Evolutionary conservation across 2,113 vertebrate species (phyloP), one percentile per base, ranked within the genome.

Genomic region (Microtus pennsylvanicus): DNA sequence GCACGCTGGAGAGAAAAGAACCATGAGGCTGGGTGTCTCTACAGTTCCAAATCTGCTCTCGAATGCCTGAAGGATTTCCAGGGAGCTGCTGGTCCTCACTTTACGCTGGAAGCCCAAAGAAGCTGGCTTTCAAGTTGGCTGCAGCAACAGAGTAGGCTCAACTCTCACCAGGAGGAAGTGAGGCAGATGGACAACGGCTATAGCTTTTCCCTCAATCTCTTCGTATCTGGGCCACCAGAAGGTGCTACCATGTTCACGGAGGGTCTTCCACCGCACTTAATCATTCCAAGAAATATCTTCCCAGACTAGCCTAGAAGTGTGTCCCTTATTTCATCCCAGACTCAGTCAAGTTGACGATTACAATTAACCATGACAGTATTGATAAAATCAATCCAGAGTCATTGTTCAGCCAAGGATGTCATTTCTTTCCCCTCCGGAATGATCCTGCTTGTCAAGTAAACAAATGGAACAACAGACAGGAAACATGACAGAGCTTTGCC

Each of bases 401-500:
- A 0, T 2, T 9, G 11, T 35, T 16, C 1, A 7, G 55, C 47
- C 33, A 24, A 35, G 6, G n/a, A 4, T 2, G 24, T 10, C 5
- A 1, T 38, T 8, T 7, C 16, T 19, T 42, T 30, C n/a, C 0
- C 13, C 77, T 35, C 58, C 7, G 1, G 33, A 42, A 17, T 1
- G n/a, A 2, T 2, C 0, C 21, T 13, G 42, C 19, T 24, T 7
- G 5, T 0, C 4, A 22, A 35, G 13, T 0, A 33, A 45, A 22
- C 7, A 33, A 12, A 11, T 2, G 42, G 78, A 17, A 12, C 3
- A 2, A 14, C 63, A 30, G 55, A 38, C 52, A 17, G 1, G 3
- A 26, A 26, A 17, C 8, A 0, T 1, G 3, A 5, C 26, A 1
- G 22, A 5, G 30, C 50, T 55, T 8, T 24, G 19, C 2, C 0